phyloP scores from a whole-genome alignment of 2,797 vertebrate genomes.

The Tarsius wallacei region DNA sequence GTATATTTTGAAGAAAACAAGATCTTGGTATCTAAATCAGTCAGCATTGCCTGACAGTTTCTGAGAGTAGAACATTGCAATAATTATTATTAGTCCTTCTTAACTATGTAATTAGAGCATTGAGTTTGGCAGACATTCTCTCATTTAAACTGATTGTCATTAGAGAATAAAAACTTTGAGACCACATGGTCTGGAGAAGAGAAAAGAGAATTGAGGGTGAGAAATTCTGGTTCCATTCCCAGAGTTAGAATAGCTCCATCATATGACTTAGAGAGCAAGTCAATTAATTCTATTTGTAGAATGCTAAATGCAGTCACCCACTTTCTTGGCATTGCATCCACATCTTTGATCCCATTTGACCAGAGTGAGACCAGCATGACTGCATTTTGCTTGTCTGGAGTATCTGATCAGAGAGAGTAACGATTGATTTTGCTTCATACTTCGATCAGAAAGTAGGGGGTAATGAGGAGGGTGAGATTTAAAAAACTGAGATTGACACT shows the following conservation, averaged over 20 bases:
- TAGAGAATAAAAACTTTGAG: slow-evolving; percentile 80
- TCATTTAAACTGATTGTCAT: slow-evolving; percentile 79
- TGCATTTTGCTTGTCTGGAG: neutral
- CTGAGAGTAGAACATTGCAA: slow-evolving; percentile 69
- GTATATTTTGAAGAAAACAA: slow-evolving; percentile 47
- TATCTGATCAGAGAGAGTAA: neutral
- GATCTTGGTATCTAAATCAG: slow-evolving; percentile 30
- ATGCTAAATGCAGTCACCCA: slow-evolving; percentile 54
- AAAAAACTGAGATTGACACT: neutral
- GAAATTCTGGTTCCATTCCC: slow-evolving; percentile 82
- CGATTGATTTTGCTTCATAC: neutral
- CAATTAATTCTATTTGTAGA: slow-evolving; percentile 81
- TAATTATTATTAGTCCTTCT: slow-evolving; percentile 72
- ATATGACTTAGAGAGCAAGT: slow-evolving; percentile 75
- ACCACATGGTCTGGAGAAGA: slow-evolving; percentile 44
- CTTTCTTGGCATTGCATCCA: neutral
- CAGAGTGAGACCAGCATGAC: neutral
- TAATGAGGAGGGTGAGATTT: neutral
- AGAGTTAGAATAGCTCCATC: slow-evolving; percentile 81
- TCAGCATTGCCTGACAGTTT: slow-evolving; percentile 64
- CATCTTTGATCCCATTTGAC: slow-evolving; percentile 37
- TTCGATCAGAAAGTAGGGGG: neutral
- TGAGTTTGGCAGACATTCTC: slow-evolving; percentile 73
- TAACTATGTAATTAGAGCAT: slow-evolving; percentile 78
- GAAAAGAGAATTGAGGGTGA: slow-evolving; percentile 74